Conservation (phyloP, 1,140 invertebrate species). For the Mylabris phalerata region DNA sequence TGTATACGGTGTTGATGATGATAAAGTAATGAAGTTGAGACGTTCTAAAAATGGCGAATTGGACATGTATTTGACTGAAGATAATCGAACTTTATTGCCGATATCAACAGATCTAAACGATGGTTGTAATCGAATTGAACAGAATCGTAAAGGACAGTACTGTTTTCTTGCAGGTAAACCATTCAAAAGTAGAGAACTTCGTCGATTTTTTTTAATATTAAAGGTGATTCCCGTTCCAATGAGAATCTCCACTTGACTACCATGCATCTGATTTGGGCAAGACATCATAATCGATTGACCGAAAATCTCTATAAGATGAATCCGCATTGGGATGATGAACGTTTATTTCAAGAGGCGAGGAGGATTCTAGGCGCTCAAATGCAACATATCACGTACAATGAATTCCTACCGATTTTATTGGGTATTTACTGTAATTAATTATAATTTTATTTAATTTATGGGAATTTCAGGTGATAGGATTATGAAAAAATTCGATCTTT, state of each 20-base stretch:
- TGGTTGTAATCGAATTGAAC: conserved; percentile 64
- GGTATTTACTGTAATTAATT: conserved; percentile 44
- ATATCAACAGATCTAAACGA: conserved; percentile 62
- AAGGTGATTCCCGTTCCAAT: conserved; percentile 70
- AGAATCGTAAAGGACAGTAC: conserved; percentile 61
- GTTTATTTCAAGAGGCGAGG: conserved; percentile 70
- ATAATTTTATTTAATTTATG: not conserved
- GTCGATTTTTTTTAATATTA: conserved; percentile 15
- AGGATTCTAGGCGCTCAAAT: conserved; percentile 75
- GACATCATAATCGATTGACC: conserved; percentile 80
- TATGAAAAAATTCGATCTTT: conserved; percentile 53
- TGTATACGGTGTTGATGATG: conserved; percentile 65
- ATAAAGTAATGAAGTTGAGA: conserved; percentile 50
- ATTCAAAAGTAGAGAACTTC: not conserved
- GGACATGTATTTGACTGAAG: conserved; percentile 54
- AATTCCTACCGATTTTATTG: conserved; percentile 76
- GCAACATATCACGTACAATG: conserved; percentile 84
- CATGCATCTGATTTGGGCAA: conserved; percentile 71
- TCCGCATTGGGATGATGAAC: conserved; percentile 77
- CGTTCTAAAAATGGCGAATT: conserved; percentile 52
- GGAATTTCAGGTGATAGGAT: conserved; percentile 47
- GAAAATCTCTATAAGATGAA: conserved; percentile 57
- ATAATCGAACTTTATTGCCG: conserved; percentile 61
- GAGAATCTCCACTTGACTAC: conserved; percentile 77
- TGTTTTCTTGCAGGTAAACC: conserved; percentile 63